These are phyloP conservation scores for Pteropus alecto DNA, from an alignment of 2,113 vertebrate genomes.

Conservation along the genomic window DNA sequence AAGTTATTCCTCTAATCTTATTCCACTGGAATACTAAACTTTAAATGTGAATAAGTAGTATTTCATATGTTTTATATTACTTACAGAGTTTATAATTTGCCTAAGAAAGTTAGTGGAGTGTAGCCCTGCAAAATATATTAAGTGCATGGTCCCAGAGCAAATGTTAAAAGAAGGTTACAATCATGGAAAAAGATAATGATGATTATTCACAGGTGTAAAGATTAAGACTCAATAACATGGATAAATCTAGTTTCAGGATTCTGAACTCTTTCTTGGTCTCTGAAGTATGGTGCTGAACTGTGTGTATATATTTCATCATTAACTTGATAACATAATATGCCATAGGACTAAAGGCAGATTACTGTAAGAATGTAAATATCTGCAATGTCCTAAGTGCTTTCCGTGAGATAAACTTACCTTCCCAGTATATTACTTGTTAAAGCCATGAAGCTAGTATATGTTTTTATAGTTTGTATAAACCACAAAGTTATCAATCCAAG, in stretches of 20 bases:
- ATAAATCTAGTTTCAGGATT: neutral
- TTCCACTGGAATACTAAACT: neutral
- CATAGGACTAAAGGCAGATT: neutral
- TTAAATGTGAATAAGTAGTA: neutral
- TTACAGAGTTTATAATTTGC: neutral
- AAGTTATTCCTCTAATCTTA: neutral
- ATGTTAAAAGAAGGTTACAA: neutral
- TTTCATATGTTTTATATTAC: neutral
- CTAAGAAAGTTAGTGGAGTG: neutral
- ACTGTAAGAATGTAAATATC: slow-evolving; percentile 4
- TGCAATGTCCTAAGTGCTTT: neutral
- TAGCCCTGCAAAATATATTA: neutral
- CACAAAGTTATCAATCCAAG: neutral
- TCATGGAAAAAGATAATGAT: neutral
- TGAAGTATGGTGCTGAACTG: neutral
- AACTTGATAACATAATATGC: neutral
- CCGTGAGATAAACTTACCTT: neutral
- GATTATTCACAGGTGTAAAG: slow-evolving; percentile 18
- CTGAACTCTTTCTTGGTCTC: neutral
- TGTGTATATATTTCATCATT: neutral
- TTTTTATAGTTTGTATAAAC: neutral
- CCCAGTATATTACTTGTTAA: neutral
- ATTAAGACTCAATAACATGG: neutral
- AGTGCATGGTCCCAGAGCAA: neutral
- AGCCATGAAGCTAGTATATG: neutral